phyloP scores from a whole-genome alignment of 2,113 vertebrate genomes.

The Carassius auratus region DNA sequence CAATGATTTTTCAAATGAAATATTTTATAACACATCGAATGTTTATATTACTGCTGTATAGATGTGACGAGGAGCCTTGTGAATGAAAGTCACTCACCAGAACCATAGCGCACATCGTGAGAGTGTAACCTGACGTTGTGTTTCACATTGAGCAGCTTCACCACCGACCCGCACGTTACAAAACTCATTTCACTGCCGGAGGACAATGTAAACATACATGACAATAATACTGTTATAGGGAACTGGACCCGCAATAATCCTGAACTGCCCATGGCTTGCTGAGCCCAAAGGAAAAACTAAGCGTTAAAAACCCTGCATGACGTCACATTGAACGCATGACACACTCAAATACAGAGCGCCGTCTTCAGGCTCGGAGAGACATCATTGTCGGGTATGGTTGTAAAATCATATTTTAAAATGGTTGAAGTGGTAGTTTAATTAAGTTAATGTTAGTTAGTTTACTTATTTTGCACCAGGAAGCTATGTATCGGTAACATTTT shows the following conservation, averaged over 20 bases:
- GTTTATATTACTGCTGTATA: not conserved
- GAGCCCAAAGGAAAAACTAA: not conserved
- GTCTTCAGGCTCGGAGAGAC: not conserved
- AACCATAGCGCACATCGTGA: constrained; percentile 95
- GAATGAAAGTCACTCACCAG: constrained; percentile 77
- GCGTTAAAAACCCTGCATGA: not conserved
- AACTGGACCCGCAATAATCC: constrained; percentile 3
- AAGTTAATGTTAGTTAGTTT: too few species aligned
- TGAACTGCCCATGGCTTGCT: constrained; percentile 62
- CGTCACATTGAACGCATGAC: not conserved
- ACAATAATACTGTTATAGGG: constrained; percentile 50
- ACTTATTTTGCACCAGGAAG: too few species aligned
- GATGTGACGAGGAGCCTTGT: not conserved
- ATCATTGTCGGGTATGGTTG: too few species aligned
- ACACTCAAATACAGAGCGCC: not conserved
- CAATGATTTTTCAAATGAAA: too few species aligned
- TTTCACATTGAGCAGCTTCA: constrained; percentile 89
- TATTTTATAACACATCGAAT: not conserved
- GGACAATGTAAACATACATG: constrained; percentile 54
- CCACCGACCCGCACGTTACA: constrained; percentile 92
- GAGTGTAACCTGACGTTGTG: constrained; percentile 96
- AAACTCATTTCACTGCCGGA: constrained; percentile 71
- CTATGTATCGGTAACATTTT: not conserved
- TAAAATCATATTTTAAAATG: not conserved
- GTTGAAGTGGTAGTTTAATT: too few species aligned